phyloP scores from a whole-genome alignment of 2,888 invertebrate species.

The Plagiodera versicolora region DNA sequence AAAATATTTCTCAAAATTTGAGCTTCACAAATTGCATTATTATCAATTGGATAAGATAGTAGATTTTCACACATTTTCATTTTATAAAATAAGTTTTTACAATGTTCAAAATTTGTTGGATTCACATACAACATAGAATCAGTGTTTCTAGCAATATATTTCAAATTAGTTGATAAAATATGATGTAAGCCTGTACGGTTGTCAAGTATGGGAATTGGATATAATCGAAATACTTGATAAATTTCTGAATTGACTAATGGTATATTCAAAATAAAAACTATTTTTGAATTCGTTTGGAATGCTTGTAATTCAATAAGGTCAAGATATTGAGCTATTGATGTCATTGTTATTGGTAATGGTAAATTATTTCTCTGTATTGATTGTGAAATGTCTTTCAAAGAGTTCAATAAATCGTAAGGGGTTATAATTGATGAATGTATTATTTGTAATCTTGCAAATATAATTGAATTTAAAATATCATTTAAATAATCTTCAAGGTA shows the following conservation, averaged over 20 bases:
- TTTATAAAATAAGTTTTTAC: no score
- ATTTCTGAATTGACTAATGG: neutral
- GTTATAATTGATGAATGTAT: slow-evolving; percentile 3
- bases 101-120: no score
- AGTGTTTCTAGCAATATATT: neutral
- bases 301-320: slow-evolving; percentile 5
- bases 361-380: slow-evolving; percentile 5
- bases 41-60: no score
- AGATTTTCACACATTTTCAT: no score
- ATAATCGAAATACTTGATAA: neutral
- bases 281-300: neutral
- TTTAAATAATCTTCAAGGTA: neutral
- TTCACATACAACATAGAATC: neutral
- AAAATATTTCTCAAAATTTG: no score
- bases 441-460: slow-evolving; percentile 1
- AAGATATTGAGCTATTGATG: slow-evolving; percentile 1
- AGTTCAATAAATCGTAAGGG: neutral
- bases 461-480: slow-evolving; percentile 2
- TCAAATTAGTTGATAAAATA: neutral
- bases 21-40: no score
- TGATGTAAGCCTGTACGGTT: slow-evolving; percentile 7
- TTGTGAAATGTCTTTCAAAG: slow-evolving; percentile 1
- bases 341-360: neutral
- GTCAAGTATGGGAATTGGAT: slow-evolving; percentile 2
- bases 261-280: neutral